Evolutionary conservation across 1,140 invertebrate species (phyloP).

Genomic region (Bacillus rossius): DNA sequence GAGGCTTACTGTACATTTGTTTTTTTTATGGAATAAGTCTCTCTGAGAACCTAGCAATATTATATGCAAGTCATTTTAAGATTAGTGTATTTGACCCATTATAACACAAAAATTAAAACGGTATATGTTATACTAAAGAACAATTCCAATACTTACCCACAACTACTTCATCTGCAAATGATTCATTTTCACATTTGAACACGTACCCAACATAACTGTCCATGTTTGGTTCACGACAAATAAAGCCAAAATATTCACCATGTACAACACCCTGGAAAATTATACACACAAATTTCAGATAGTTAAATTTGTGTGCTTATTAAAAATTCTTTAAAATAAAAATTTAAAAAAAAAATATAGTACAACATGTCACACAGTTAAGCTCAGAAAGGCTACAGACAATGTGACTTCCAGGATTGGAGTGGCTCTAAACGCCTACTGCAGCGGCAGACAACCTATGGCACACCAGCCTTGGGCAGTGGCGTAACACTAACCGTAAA

Average conservation of each 20-base stretch:
- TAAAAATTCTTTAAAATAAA: not conserved
- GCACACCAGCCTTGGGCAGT: no score
- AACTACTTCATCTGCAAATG: conserved; percentile 71
- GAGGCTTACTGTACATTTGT: no score
- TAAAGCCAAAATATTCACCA: conserved; percentile 89
- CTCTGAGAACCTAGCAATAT: no score
- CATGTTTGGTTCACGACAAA: conserved; percentile 66
- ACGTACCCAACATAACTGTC: conserved; percentile 77
- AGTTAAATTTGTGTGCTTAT: conserved; percentile 2
- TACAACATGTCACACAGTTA: conserved; percentile 1
- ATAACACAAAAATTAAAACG: not conserved
- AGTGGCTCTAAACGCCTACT: no score
- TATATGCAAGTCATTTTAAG: conserved; percentile 3
- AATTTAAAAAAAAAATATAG: conserved; percentile 15
- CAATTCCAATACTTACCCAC: conserved; percentile 49
- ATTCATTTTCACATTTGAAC: conserved; percentile 84
- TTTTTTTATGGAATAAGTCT: no score
- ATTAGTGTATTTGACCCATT: not conserved
- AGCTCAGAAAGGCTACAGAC: no score
- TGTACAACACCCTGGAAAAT: conserved; percentile 61
- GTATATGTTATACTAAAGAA: not conserved
- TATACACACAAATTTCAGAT: not conserved
- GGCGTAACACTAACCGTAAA: no score
- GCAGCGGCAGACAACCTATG: no score
- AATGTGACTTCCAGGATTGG: no score